Conservation (phyloP, 2,888 invertebrate genomes). For the Meteorus colon region DNA sequence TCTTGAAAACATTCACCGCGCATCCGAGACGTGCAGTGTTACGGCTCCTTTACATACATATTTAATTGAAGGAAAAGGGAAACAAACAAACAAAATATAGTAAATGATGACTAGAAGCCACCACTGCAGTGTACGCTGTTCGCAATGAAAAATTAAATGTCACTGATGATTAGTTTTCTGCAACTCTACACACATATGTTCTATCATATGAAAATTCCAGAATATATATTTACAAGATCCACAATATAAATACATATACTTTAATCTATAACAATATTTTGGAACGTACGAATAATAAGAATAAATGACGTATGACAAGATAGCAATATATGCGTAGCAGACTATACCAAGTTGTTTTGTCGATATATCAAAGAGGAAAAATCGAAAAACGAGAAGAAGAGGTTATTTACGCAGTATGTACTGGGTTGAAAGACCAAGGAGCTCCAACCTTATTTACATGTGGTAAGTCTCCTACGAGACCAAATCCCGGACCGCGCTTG, state of each 20-base stretch:
- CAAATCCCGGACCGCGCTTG: conserved; percentile 71
- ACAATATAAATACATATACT: too few relatives aligned
- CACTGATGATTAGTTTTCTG: too few relatives aligned
- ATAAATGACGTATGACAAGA: too few relatives aligned
- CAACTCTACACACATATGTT: too few relatives aligned
- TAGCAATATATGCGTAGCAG: background rate
- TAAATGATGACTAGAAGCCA: conserved; percentile 45
- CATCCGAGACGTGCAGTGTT: conserved; percentile 70
- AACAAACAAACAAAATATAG: conserved; percentile 59
- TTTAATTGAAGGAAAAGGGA: conserved; percentile 51
- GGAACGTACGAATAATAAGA: too few relatives aligned
- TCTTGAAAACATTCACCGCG: conserved; percentile 63
- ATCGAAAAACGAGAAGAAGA: conserved; percentile 65
- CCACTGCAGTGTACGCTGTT: background rate
- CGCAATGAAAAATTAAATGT: too few relatives aligned
- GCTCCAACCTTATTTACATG: conserved; percentile 73
- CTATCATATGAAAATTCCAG: too few relatives aligned
- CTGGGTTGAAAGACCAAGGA: conserved; percentile 56
- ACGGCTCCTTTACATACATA: conserved; percentile 72
- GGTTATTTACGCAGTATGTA: conserved; percentile 69
- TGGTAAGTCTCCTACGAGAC: conserved; percentile 74
- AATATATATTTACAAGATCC: too few relatives aligned
- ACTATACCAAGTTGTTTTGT: background rate
- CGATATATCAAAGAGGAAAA: background rate
- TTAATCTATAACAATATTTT: too few relatives aligned